Base-by-base conservation (phyloP, 2,888 invertebrate genomes). In the Drosophila imparisetae region DNA sequence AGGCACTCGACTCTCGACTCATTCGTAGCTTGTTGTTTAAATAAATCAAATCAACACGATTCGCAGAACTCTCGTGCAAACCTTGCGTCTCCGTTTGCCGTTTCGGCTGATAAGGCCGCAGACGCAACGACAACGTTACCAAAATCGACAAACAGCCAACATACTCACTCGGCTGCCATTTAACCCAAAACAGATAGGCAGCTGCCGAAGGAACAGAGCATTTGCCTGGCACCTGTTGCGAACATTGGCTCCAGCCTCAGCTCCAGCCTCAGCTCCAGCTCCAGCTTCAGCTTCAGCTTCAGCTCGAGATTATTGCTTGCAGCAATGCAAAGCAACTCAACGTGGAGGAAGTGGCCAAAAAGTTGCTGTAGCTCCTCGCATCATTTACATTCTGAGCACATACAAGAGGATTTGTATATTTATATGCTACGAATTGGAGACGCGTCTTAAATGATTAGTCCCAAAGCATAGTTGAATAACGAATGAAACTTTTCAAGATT, bases 31-130 rank as follows among this genome's bases (percentile, higher is more conserved):
- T 57, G 62, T 61, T 77, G 76, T 72, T 80, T 75, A 82, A 83
- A 90, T 90, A 90, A 90, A 90, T 90, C 90, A 90, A 90, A 88
- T 85, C 89, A 86, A 89, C 90, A 89, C 89, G 88, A 90, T 90
- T 90, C 90, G 83, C 75, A 86, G 90, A 89, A 89, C 76, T 72
- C 60, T 67, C 71, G 60, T 67, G 73, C 64, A 65, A 75, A 61
- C 72, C 57, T 6, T 21, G 57, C 54, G 40, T 54, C 63, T 50
- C 61, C 58, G 29, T 21, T n/a, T 27, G 42, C 7, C 6, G n/a
- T 50, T 30, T 40, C 58, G n/a, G 61, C 79, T 74, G 86, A 83
- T 83, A 84, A 83, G 80, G 48, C 24, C 55, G 66, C 40, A 48
- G 49, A 58, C 30, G 67, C 67, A 42, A 50, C 63, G 64, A 72